A percentile compares a stretch with the other conserved stretches of the same genome.
These are phyloP conservation scores for Monodelphis domestica DNA, from an alignment of 2,797 vertebrate species.

Conservation along the genomic window DNA sequence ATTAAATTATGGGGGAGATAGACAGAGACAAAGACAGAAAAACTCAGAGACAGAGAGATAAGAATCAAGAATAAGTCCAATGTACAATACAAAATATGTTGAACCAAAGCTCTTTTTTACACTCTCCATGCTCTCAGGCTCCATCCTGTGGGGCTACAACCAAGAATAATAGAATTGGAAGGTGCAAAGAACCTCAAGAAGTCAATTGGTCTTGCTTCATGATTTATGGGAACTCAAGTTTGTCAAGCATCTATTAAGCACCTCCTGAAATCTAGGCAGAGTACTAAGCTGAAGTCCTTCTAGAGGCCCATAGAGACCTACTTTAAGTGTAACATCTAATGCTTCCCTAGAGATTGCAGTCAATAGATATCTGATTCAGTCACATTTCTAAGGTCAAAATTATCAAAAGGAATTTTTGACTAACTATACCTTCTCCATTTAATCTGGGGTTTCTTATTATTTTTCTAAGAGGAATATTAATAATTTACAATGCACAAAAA, in stretches of 20 bases:
- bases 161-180: not conserved
- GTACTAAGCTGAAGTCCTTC: conserved; percentile 28
- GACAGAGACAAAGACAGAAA: not conserved
- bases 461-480: conserved; percentile 66
- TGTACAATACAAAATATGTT: not conserved
- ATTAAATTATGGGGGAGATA: not conserved
- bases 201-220: conserved; percentile 8
- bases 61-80: not conserved
- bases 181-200: not conserved
- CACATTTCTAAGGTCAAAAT: conserved; percentile 27
- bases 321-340: conserved; percentile 11
- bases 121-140: not conserved
- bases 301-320: not conserved
- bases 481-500: conserved; percentile 69
- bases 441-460: conserved; percentile 61
- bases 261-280: conserved; percentile 31
- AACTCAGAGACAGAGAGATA: not conserved
- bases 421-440: conserved; percentile 48
- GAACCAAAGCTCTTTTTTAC: not conserved
- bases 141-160: not conserved
- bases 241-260: conserved; percentile 38
- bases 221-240: conserved; percentile 45
- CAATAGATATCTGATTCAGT: conserved; percentile 52
- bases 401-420: conserved; percentile 59
- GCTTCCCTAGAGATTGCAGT: conserved; percentile 30